Percentiles rank a stretch among this genome's conserved stretches.
phyloP scores from a whole-genome alignment of 2,797 vertebrate species.

The Sebastes elongatus region DNA sequence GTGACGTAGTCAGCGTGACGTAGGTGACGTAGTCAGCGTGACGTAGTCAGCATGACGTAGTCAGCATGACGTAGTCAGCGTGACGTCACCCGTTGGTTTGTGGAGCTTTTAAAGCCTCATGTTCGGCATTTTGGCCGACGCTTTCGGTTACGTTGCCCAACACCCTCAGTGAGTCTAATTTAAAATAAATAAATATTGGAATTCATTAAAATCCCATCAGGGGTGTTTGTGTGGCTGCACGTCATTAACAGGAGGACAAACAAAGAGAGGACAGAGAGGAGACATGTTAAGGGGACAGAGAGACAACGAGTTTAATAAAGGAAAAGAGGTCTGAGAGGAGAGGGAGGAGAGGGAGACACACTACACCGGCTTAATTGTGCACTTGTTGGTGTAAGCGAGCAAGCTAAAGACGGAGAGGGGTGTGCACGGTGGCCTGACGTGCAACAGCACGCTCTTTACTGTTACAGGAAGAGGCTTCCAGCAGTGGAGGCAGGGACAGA shows the following conservation, averaged over 20 bases:
- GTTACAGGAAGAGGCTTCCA: background rate
- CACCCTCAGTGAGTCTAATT: background rate
- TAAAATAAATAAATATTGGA: background rate
- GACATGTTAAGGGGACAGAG: background rate
- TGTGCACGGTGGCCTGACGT: background rate
- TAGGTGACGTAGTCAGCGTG: too few species aligned
- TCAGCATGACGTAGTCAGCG: too few species aligned
- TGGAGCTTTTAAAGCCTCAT: too few species aligned
- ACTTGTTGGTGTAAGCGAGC: background rate
- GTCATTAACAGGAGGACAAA: constrained; percentile 8
- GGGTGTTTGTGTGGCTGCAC: background rate
- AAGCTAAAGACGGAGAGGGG: background rate
- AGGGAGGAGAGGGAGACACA: background rate
- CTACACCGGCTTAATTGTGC: background rate
- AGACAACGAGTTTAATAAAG: background rate
- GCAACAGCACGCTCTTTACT: background rate
- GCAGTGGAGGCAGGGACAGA: background rate
- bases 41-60: too few species aligned
- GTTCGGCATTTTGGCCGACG: too few species aligned
- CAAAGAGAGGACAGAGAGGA: background rate
- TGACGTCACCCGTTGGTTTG: too few species aligned
- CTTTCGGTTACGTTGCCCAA: background rate
- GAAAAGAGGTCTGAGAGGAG: background rate
- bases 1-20: too few species aligned
- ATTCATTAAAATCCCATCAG: constrained; percentile 32